phyloP scores from a whole-genome alignment of 2,888 invertebrate species.

The Oscheius sp. region DNA sequence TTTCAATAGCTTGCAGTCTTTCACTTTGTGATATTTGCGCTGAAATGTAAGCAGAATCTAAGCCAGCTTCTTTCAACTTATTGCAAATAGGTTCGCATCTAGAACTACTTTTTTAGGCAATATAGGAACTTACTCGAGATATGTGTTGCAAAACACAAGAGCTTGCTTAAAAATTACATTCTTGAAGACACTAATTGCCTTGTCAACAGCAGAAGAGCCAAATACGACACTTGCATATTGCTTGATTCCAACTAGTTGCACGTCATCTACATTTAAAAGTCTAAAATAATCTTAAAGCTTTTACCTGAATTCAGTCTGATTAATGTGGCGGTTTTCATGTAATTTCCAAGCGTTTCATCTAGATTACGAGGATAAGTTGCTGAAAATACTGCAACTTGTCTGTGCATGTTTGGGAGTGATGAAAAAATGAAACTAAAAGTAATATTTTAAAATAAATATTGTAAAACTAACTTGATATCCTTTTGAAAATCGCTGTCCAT shows the following conservation, averaged over 20 bases:
- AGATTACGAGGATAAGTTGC: constrained; percentile 87
- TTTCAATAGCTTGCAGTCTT: constrained; percentile 81
- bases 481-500: constrained; percentile 81
- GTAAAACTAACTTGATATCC: constrained; percentile 78
- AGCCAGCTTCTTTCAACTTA: constrained; percentile 79
- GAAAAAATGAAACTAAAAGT: constrained; percentile 79
- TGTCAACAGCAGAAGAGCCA: constrained; percentile 35
- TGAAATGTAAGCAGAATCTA: constrained; percentile 82
- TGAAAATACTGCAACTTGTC: constrained; percentile 90
- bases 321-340: constrained; percentile 53
- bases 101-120: constrained; percentile 31
- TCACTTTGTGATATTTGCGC: constrained; percentile 83
- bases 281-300: no score
- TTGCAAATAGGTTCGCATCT: constrained; percentile 84
- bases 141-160: constrained; percentile 88
- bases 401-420: constrained; percentile 81
- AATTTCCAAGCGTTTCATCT: constrained; percentile 79
- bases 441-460: not conserved
- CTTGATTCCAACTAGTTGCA: constrained; percentile 73
- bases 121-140: constrained; percentile 76
- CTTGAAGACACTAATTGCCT: constrained; percentile 76
- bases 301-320: constrained; percentile 75
- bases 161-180: constrained; percentile 85
- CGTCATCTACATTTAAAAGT: constrained; percentile 74
- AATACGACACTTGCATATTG: constrained; percentile 54